Base-by-base conservation (phyloP, 2,888 invertebrate species). In the Drosophila subquinaria region DNA sequence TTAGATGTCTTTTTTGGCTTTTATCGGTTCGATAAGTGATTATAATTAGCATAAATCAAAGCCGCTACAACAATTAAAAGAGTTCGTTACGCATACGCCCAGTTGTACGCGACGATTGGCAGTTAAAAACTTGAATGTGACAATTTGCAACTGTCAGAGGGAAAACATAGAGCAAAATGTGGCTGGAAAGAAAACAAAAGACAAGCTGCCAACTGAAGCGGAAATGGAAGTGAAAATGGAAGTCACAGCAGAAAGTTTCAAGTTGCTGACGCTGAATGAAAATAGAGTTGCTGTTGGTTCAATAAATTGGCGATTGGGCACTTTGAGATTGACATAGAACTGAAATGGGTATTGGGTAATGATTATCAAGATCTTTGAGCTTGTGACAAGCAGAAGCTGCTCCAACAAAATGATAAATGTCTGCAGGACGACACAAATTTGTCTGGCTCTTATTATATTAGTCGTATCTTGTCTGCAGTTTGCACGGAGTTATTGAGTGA, bases 91-190 rank as follows among this genome's bases (percentile, higher is more conserved):
- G 57, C 38, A 73, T 73, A 70, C 73, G 62, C 53, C 53, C 15
- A 20, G 50, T 69, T 35, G 57, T 30, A 11, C 52, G 38, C 53
- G 43, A 15, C 56, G 23, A 47, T 36, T 51, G 20, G 9, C 20
- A 35, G 8, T 15, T 40, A 59, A 45, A 81, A 83, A 70, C 70
- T 71, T 68, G 71, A 73, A 73, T 88, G 82, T 65, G 73, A 71
- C 82, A 85, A 79, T 85, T 88, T 76, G 73, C 82, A 76, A 79
- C 65, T 69, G 79, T 30, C 69, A 68, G n/a, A 35, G 15, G 42
- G 40, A 5, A 20, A 11, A 5, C 20, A 11, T 1, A 11, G 2
- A 20, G 27, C 0, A n/a, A 8, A 30, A 15, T 5, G 4, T 23
- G 33, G 23, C 33, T 13, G 33, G 6, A 13, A n/a, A 38, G 43